Evolutionary conservation across 2,888 invertebrate species (phyloP).

Genomic region (Agrilus cyanescens): DNA sequence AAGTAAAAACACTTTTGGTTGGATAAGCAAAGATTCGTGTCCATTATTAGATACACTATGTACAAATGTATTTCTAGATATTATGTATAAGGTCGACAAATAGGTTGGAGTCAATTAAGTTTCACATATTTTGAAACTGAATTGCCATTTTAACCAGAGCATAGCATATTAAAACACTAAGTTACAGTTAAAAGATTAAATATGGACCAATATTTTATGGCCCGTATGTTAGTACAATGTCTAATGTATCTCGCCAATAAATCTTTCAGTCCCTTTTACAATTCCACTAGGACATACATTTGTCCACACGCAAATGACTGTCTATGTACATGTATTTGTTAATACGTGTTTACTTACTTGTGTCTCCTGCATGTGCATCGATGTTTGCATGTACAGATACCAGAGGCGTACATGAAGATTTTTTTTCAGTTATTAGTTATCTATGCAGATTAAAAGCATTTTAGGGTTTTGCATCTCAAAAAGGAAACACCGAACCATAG

Average conservation of each 20-base stretch:
- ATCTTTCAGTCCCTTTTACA: not conserved
- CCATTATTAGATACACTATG: no score
- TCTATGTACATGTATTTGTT: conserved; percentile 8
- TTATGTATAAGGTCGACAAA: conserved; percentile 7
- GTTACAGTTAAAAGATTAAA: not conserved
- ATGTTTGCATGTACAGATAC: no score
- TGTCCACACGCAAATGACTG: conserved; percentile 2
- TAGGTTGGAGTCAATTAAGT: conserved; percentile 3
- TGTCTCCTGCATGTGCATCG: not conserved
- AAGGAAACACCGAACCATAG: no score
- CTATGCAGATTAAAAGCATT: no score
- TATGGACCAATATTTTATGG: not conserved
- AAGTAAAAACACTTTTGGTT: no score
- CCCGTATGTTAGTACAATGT: conserved; percentile 1
- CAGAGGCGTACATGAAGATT: no score
- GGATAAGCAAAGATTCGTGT: no score
- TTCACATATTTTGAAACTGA: conserved; percentile 7
- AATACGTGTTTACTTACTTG: conserved; percentile 1
- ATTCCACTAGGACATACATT: conserved; percentile 3
- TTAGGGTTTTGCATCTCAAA: no score
- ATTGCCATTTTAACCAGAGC: not conserved
- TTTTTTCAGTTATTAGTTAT: no score
- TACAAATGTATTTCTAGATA: conserved; percentile 12
- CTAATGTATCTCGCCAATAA: not conserved
- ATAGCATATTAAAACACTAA: no score